Base-by-base conservation (phyloP, 2,888 invertebrate genomes). In the Mythimna loreyi region DNA sequence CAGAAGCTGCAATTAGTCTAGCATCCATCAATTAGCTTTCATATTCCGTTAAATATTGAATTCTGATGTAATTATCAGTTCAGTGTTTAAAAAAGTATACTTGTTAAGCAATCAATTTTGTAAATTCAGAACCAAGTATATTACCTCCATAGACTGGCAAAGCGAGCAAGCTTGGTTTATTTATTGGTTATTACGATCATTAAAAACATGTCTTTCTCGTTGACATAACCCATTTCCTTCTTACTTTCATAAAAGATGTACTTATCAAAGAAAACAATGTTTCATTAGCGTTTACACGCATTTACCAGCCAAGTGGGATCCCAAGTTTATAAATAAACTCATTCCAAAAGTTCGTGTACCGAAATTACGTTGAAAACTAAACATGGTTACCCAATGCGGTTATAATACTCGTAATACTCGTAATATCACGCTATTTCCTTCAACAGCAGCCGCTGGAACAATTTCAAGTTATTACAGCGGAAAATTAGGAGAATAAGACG, bases 401-500 rank as follows among this genome's bases (percentile, higher is more conserved):
- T 82, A 73, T 81, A 83, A 87, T 85, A 40, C 40, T 40, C 40
- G 40, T 40, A 87, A 85, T 81, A 86, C 40, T 40, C 40, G 40
- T 40, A 87, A 85, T 81, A 86, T 85, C 82, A 84, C 79, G 81
- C 61, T 73, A 78, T 82, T 83, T 80, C 75, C 78, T 75, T 80
- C 65, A 69, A 74, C 78, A 75, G 72, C 81, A 80, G 58, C 70
- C 65, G 53, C 66, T 58, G 78, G 82, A 86, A 84, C 86, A 85
- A 88, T 86, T 87, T 83, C 78, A 72, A 85, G 78, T 87, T 88
- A 86, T 87, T 85, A 85, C 75, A 72, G 80, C 78, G 86, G 84
- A 86, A 88, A 87, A 89, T 88, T 87, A 86, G 83, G 78, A 81
- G 77, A 86, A 83, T 78, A 82, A 85, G 80, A 78, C 72, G 79